Evolutionary conservation across 2,888 invertebrate species (phyloP).

Genomic region (Carpatolechia fugitivella): DNA sequence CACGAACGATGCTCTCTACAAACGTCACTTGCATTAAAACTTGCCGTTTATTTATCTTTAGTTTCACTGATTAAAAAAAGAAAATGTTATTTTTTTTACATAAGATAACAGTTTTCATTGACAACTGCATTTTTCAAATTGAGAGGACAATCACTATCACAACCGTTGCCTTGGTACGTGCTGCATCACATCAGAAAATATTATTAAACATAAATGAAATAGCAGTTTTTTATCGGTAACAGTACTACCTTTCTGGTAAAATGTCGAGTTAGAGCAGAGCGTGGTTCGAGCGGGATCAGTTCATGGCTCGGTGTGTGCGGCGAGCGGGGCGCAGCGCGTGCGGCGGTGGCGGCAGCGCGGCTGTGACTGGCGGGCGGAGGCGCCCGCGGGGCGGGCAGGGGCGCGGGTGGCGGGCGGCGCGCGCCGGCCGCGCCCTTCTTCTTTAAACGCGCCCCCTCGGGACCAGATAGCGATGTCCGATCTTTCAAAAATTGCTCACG

Average conservation of each 20-base stretch:
- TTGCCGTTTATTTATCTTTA: too few relatives aligned
- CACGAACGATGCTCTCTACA: too few relatives aligned
- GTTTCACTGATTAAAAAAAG: too few relatives aligned
- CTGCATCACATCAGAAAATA: neutral
- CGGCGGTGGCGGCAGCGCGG: conserved; percentile 20
- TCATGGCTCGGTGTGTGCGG: conserved; percentile 2
- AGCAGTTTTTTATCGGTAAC: neutral
- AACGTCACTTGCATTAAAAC: too few relatives aligned
- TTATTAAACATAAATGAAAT: neutral
- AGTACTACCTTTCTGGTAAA: neutral
- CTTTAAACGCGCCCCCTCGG: conserved; percentile 1
- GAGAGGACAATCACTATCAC: neutral
- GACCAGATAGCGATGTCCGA: conserved; percentile 3
- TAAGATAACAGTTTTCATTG: neutral
- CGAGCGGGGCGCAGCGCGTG: conserved; percentile 10
- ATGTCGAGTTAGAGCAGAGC: neutral
- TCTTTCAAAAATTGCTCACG: neutral
- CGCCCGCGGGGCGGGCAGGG: conserved; percentile 7
- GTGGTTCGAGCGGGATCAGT: neutral
- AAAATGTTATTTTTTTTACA: neutral
- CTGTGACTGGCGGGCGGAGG: conserved; percentile 18
- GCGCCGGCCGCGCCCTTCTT: conserved; percentile 12
- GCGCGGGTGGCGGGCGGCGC: conserved; percentile 15
- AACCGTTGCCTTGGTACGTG: neutral
- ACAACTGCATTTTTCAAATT: neutral